phyloP scores from a whole-genome alignment of 2,797 vertebrate genomes.

The Acipenser transmontanus region DNA sequence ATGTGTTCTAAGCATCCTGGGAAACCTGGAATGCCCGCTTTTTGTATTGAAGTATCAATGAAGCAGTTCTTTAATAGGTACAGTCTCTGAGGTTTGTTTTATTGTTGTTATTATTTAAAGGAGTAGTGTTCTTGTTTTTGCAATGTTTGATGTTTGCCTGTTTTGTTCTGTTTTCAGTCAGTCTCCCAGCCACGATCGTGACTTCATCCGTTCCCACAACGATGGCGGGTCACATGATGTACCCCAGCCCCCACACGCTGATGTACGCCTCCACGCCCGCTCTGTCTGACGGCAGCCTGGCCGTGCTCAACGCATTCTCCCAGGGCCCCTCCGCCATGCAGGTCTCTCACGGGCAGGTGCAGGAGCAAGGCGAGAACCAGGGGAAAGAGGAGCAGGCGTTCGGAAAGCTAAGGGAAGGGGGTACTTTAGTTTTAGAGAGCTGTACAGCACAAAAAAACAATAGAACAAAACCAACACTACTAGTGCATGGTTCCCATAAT shows the following conservation, averaged over 20 bases:
- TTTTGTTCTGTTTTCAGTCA: conserved; percentile 62
- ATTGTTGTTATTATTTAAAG: neutral
- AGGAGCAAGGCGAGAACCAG: conserved; percentile 76
- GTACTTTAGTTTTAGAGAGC: too few relatives aligned
- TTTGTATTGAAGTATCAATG: too few relatives aligned
- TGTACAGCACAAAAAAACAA: too few relatives aligned
- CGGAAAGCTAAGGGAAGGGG: too few relatives aligned
- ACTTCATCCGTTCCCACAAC: conserved; percentile 88
- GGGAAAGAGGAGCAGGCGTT: neutral
- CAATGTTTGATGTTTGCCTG: neutral
- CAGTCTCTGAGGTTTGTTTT: neutral
- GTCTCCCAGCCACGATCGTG: conserved; percentile 93
- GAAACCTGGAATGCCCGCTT: too few relatives aligned
- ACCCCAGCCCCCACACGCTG: conserved; percentile 86
- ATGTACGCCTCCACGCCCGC: conserved; percentile 90
- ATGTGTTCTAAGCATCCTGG: too few relatives aligned
- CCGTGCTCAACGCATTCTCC: conserved; percentile 95
- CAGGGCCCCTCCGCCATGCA: conserved; percentile 87
- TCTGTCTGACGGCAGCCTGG: conserved; percentile 81
- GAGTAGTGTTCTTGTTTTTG: conserved; percentile 2
- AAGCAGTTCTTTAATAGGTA: too few relatives aligned
- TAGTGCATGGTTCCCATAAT: too few relatives aligned
- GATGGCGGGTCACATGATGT: conserved; percentile 96
- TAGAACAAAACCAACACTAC: neutral
- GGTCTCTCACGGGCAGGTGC: conserved; percentile 83